Evolutionary conservation across 2,888 invertebrate species (phyloP).

Genomic region (Miltochrista miniata): DNA sequence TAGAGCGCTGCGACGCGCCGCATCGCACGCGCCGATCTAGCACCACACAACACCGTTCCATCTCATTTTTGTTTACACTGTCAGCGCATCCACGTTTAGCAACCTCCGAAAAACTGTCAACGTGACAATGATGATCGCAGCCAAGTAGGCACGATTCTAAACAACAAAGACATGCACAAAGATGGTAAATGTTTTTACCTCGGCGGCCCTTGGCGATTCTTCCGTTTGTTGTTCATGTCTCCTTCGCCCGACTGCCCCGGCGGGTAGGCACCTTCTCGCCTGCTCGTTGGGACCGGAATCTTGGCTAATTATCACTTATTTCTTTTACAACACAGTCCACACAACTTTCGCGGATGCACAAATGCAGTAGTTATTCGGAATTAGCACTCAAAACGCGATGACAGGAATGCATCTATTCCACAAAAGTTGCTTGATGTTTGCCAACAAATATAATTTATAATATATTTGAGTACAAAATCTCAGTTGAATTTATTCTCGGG

Average conservation of each 20-base stretch:
- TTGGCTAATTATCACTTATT: conserved; percentile 85
- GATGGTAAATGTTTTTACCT: conserved; percentile 83
- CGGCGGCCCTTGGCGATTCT: conserved; percentile 91
- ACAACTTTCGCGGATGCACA: conserved; percentile 84
- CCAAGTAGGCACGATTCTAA: conserved; percentile 52
- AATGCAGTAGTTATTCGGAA: conserved; percentile 81
- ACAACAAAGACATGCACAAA: conserved; percentile 80
- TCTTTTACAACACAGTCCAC: conserved; percentile 84
- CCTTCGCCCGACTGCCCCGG: conserved; percentile 85
- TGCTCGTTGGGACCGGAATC: conserved; percentile 94
- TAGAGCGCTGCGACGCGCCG: conserved; percentile 57
- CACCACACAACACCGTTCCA: conserved; percentile 51
- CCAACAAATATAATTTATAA: conserved; percentile 80
- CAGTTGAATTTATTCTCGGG: conserved; percentile 79
- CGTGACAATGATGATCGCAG: conserved; percentile 67
- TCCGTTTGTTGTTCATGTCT: conserved; percentile 92
- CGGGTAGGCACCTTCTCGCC: conserved; percentile 90
- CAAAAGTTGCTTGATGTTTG: conserved; percentile 78
- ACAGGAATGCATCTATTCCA: conserved; percentile 79
- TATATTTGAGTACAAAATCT: conserved; percentile 83
- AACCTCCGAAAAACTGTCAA: conserved; percentile 59
- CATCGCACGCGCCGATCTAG: conserved; percentile 59
- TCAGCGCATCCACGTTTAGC: conserved; percentile 53
- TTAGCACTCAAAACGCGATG: conserved; percentile 78
- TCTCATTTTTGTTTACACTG: conserved; percentile 72